Conservation (phyloP, 2,113 vertebrate species). For the Sinocyclocheilus anshuiensis region DNA sequence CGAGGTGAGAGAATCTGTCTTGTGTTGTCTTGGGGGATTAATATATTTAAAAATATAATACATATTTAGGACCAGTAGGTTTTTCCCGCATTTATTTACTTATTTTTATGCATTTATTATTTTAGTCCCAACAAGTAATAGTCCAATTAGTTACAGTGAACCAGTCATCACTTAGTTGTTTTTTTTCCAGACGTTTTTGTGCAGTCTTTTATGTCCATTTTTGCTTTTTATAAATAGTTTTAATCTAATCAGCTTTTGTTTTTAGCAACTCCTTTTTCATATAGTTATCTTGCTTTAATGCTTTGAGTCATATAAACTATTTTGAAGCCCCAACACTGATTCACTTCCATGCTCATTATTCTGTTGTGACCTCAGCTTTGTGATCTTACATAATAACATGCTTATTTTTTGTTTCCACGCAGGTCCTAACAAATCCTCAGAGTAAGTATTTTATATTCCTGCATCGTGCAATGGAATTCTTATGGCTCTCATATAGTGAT, state of each 20-base stretch:
- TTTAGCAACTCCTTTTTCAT: background rate
- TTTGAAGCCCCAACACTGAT: background rate
- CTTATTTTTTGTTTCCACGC: conserved; percentile 12
- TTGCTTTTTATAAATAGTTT: background rate
- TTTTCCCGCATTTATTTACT: background rate
- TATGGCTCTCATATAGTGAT: background rate
- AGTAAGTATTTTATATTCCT: conserved; percentile 52
- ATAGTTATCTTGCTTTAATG: background rate
- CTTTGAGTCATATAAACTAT: background rate
- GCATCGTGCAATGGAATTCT: background rate
- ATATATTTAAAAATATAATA: too few relatives aligned
- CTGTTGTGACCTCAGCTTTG: background rate
- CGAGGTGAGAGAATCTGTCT: conserved; percentile 76
- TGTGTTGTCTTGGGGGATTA: background rate
- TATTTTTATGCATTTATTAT: background rate
- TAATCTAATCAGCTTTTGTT: background rate
- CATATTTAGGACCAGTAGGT: too few relatives aligned
- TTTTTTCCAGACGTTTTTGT: background rate
- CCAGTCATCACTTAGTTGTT: too few relatives aligned
- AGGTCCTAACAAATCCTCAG: conserved; percentile 54
- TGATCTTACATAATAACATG: background rate
- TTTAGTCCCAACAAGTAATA: background rate
- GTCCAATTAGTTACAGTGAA: background rate
- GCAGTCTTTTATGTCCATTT: background rate
- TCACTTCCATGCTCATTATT: background rate